Percentiles rank a stretch among this genome's conserved stretches.
These are phyloP conservation scores for Nymphalis io DNA, from an alignment of 1,140 invertebrate genomes.

Conservation along the genomic window DNA sequence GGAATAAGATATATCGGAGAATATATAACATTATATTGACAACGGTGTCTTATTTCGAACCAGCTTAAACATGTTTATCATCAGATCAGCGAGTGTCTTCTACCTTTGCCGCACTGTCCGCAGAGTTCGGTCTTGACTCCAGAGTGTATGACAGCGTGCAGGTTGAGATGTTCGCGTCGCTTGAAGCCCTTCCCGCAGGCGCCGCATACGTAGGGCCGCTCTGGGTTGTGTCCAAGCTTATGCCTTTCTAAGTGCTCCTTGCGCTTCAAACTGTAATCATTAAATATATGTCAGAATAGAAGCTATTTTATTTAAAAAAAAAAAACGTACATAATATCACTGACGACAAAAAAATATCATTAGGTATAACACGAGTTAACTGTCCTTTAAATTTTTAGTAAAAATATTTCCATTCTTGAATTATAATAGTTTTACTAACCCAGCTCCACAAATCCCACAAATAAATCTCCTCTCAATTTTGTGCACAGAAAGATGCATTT, in stretches of 20 bases:
- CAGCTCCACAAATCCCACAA: conserved; percentile 82
- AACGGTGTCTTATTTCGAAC: too few relatives aligned
- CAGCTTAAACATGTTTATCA: too few relatives aligned
- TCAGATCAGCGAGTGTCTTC: neutral
- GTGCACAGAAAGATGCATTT: conserved; percentile 88
- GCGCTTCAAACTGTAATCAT: conserved; percentile 84
- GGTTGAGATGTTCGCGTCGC: conserved; percentile 89
- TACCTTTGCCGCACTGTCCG: conserved; percentile 77
- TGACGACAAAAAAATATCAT: too few relatives aligned
- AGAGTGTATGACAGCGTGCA: conserved; percentile 90
- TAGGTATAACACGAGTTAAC: too few relatives aligned
- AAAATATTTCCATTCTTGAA: too few relatives aligned
- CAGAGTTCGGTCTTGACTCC: conserved; percentile 90
- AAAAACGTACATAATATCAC: too few relatives aligned
- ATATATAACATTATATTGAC: too few relatives aligned
- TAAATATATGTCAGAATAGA: conserved; percentile 33
- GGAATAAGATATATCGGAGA: too few relatives aligned
- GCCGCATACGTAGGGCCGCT: conserved; percentile 88
- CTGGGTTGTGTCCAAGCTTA: conserved; percentile 89
- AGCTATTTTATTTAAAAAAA: too few relatives aligned
- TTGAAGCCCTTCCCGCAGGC: conserved; percentile 90
- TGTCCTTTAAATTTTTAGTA: too few relatives aligned
- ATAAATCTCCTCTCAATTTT: conserved; percentile 88
- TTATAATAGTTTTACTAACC: conserved; percentile 49
- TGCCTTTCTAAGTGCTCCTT: conserved; percentile 90